These are phyloP conservation scores for Sardinella longiceps DNA, from an alignment of 2,797 vertebrate genomes.

Conservation along the genomic window DNA sequence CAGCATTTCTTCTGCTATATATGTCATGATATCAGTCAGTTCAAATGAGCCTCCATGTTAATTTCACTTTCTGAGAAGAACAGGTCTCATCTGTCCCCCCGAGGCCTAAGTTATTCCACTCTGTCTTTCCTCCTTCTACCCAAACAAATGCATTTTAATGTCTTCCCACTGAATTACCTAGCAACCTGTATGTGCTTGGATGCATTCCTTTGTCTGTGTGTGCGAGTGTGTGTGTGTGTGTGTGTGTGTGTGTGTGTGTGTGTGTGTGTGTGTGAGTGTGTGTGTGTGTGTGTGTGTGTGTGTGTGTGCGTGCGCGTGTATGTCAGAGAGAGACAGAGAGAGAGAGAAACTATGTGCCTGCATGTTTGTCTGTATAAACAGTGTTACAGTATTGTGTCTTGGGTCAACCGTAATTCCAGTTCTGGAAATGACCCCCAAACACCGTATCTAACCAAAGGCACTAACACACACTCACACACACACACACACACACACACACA, in stretches of 20 bases:
- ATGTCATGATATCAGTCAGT: neutral
- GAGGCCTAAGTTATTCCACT: neutral
- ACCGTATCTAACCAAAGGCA: neutral
- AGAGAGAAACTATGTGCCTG: neutral
- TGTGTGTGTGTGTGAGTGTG: neutral
- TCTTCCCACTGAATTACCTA: neutral
- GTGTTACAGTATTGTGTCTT: neutral
- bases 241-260: slow-evolving; percentile 24
- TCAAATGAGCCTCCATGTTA: neutral
- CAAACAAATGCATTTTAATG: neutral
- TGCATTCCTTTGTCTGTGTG: too few relatives aligned
- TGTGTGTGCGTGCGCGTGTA: neutral
- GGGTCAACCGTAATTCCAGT: neutral
- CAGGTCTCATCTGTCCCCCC: neutral
- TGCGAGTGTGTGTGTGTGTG: slow-evolving; percentile 28
- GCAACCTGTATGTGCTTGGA: neutral
- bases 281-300: slow-evolving; percentile 26
- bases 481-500: neutral
- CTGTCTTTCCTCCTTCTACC: neutral
- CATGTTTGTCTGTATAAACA: neutral
- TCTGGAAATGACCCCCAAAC: slow-evolving; percentile 15
- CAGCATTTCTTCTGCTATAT: neutral
- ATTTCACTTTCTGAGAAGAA: neutral
- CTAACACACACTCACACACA: neutral
- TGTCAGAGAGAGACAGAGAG: too few relatives aligned